A percentile compares a stretch with the other conserved stretches of the same genome.
phyloP scores from a whole-genome alignment of 92 coral and sea anemone species.

The Heteractis magnifica region DNA sequence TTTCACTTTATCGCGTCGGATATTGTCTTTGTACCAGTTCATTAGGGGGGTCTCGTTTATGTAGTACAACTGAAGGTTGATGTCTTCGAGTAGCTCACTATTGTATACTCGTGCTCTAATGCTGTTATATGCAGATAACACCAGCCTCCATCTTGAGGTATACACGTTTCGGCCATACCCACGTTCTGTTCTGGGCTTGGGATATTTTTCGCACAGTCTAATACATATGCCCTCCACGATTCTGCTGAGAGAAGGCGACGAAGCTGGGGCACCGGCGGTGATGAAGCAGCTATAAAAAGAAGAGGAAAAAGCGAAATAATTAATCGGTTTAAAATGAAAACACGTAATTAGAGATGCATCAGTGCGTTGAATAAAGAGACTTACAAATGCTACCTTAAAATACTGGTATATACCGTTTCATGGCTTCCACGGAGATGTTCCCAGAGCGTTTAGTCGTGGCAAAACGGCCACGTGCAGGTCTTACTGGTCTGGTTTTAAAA shows the following conservation, averaged over 20 bases:
- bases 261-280: slow-evolving; percentile 37
- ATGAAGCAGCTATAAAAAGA: slow-evolving; percentile 36
- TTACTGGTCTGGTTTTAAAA: slow-evolving; percentile 27
- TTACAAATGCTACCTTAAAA: too few relatives aligned
- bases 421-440: slow-evolving; percentile 23
- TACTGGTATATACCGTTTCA: slow-evolving; percentile 26
- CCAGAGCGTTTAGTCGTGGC: slow-evolving; percentile 14
- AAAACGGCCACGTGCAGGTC: slow-evolving; percentile 16
- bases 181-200: slow-evolving; percentile 10
- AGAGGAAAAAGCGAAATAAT: neutral
- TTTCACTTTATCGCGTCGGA: slow-evolving; percentile 33
- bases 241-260: slow-evolving; percentile 36
- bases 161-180: slow-evolving; percentile 11
- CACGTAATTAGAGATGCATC: too few relatives aligned
- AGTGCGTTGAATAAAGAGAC: too few relatives aligned
- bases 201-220: slow-evolving; percentile 8
- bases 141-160: slow-evolving; percentile 51
- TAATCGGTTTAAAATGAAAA: too few relatives aligned
- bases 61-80: slow-evolving; percentile 18
- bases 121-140: slow-evolving; percentile 27
- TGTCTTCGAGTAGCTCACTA: slow-evolving; percentile 20
- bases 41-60: slow-evolving; percentile 37
- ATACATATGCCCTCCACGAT: slow-evolving; percentile 40
- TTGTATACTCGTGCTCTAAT: slow-evolving; percentile 22
- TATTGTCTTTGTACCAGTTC: slow-evolving; percentile 48